Evolutionary conservation across 1,140 invertebrate genomes (phyloP), one percentile per base, ranked within the genome.

Genomic region (Penaeus chinensis): DNA sequence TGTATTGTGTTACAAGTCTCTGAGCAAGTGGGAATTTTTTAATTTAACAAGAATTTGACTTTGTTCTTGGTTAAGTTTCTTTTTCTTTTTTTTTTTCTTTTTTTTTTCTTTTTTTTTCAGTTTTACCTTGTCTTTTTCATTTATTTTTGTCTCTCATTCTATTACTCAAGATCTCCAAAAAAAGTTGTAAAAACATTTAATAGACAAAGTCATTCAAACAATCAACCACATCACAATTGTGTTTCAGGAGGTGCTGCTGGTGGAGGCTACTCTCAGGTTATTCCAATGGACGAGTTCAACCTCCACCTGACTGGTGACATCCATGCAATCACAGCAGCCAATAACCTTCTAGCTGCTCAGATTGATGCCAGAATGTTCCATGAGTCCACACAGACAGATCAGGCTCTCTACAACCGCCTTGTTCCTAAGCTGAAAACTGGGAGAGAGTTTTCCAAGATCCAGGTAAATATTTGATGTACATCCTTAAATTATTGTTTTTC

Each of bases 281-380:
- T 99, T 91, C 99, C 99, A 0, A 99, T 99, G 99, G 98, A 99
- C 93, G 99, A 99, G 91, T 99, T 99, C 92, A 99, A 99, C 93
- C 94, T 99, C 18, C 99, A 99, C 93, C 93, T 99, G 77, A 99
- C 99, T 13, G 99, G 98, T 24, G 99, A 99, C 92, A 99, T 99
- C 90, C 99, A 99, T 92, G 99, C 99, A 0, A 96, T 99, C 8
- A 96, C 97, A 1, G 98, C 98, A 8, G 99, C 99, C 13, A 99
- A 99, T 93, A 99, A 99, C 93, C 93, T 99, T 11, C 92, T 99
- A 1, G 98, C 99, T 27, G 98, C 94, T 32, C 94, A 94, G 83
- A 93, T 95, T 88, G 94, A 94, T 91, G 93, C 98, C 7, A 96
- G 97, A 91, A 93, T 98, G 90, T 99, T 99, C 93, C 89, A 90